phyloP scores from a whole-genome alignment of 1,140 invertebrate genomes.

The Dermatophagoides farinae region DNA sequence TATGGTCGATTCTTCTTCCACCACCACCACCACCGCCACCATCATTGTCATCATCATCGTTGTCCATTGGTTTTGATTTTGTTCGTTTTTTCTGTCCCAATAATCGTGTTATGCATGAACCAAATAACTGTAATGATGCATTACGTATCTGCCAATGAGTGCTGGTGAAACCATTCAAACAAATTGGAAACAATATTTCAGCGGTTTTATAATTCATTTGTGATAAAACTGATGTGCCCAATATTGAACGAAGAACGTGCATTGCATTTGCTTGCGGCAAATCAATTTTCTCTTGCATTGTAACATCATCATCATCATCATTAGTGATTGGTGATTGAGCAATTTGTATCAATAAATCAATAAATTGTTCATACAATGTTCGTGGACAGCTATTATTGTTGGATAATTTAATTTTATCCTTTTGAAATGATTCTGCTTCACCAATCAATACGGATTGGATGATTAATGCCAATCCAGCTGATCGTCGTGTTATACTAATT shows the following conservation, averaged over 20 bases:
- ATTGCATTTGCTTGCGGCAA: constrained; percentile 6
- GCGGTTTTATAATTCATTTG: neutral
- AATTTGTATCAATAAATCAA: neutral
- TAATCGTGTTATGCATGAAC: neutral
- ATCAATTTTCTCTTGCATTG: neutral
- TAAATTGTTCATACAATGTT: neutral
- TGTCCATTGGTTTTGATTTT: neutral
- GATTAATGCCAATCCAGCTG: constrained; percentile 8
- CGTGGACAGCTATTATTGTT: neutral
- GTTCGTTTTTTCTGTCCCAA: constrained; percentile 7
- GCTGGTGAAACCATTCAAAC: neutral
- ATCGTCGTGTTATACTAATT: constrained; percentile 1
- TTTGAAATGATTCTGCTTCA: constrained; percentile 3
- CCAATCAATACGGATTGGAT: constrained; percentile 7
- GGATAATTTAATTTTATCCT: neutral
- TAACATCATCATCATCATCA: neutral
- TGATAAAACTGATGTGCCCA: neutral
- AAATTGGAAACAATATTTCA: constrained; percentile 2
- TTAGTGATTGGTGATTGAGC: neutral
- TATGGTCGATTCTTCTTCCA: neutral
- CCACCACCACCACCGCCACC: neutral
- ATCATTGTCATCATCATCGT: neutral
- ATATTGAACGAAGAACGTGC: neutral
- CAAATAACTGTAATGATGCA: constrained; percentile 7
- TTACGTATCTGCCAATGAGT: constrained; percentile 3